Evolutionary conservation across 2,888 invertebrate species (phyloP).

Genomic region (Philereme transversata): DNA sequence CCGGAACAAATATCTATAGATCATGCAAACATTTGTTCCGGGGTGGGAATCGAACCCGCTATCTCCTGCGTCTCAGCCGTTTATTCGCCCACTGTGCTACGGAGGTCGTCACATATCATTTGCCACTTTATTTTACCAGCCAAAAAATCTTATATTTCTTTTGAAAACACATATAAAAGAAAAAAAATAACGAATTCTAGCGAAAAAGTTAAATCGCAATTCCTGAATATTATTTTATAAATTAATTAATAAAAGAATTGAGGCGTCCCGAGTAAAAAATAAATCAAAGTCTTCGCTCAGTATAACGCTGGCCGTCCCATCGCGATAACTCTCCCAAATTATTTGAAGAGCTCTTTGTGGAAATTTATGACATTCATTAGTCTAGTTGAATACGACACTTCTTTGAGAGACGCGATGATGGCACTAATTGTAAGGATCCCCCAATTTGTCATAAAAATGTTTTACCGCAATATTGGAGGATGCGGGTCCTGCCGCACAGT

Average conservation of each 20-base stretch:
- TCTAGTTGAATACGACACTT: constrained; percentile 74
- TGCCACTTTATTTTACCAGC: too few species aligned
- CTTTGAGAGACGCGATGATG: constrained; percentile 68
- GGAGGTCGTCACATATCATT: too few species aligned
- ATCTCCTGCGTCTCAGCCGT: too few species aligned
- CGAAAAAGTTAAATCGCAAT: too few species aligned
- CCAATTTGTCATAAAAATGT: constrained; percentile 70
- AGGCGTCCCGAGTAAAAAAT: constrained; percentile 35
- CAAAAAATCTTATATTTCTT: too few species aligned
- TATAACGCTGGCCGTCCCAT: constrained; percentile 40
- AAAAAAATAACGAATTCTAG: too few species aligned
- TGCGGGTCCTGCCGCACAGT: constrained; percentile 29
- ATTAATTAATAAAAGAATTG: constrained; percentile 9
- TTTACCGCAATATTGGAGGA: constrained; percentile 49
- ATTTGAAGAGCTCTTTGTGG: constrained; percentile 62
- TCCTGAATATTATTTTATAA: too few species aligned
- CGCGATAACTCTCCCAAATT: constrained; percentile 61
- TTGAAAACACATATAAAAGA: too few species aligned
- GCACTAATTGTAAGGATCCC: constrained; percentile 71
- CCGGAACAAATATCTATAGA: too few species aligned
- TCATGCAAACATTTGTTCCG: too few species aligned
- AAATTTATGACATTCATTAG: constrained; percentile 76
- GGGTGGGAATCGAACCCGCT: too few species aligned
- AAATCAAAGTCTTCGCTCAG: constrained; percentile 39
- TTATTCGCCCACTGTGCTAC: too few species aligned